phyloP scores from a whole-genome alignment of 2,113 vertebrate genomes.

The Tricholaema leucomelas region DNA sequence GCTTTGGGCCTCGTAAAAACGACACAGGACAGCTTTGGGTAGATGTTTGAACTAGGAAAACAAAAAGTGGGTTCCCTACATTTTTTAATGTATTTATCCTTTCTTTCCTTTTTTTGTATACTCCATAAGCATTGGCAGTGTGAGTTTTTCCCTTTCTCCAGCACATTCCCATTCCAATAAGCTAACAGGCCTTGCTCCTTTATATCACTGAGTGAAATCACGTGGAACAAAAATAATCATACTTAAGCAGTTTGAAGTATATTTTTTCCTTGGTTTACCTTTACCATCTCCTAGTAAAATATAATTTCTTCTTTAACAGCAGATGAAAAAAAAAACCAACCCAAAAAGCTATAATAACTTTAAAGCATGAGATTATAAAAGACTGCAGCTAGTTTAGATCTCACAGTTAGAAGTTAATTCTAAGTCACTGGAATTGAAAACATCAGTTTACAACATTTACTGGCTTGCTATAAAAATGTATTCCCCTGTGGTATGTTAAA shows the following conservation, averaged over 20 bases:
- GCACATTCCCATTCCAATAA: conserved; percentile 1
- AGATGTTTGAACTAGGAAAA: neutral
- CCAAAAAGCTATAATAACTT: conserved; percentile 47
- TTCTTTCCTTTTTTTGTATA: neutral
- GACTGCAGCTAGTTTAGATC: conserved; percentile 77
- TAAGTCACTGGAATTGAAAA: conserved; percentile 85
- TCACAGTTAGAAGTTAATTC: conserved; percentile 76
- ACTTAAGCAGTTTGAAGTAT: conserved; percentile 52
- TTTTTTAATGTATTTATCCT: neutral
- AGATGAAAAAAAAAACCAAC: neutral
- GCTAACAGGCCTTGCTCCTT: neutral
- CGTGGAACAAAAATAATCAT: conserved; percentile 66
- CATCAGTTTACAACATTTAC: conserved; percentile 83
- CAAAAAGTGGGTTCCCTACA: neutral
- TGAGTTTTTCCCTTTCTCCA: neutral
- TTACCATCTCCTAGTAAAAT: conserved; percentile 69
- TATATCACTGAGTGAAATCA: conserved; percentile 51
- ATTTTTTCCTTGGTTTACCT: conserved; percentile 71
- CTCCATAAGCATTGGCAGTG: neutral
- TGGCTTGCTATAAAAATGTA: conserved; percentile 78
- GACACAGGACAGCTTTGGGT: neutral
- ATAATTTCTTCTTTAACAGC: conserved; percentile 69
- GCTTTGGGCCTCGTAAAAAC: neutral
- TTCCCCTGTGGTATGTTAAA: conserved; percentile 76
- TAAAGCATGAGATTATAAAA: conserved; percentile 65